Base-by-base conservation (phyloP, 2,888 invertebrate species). In the Aspidiotus destructor region DNA sequence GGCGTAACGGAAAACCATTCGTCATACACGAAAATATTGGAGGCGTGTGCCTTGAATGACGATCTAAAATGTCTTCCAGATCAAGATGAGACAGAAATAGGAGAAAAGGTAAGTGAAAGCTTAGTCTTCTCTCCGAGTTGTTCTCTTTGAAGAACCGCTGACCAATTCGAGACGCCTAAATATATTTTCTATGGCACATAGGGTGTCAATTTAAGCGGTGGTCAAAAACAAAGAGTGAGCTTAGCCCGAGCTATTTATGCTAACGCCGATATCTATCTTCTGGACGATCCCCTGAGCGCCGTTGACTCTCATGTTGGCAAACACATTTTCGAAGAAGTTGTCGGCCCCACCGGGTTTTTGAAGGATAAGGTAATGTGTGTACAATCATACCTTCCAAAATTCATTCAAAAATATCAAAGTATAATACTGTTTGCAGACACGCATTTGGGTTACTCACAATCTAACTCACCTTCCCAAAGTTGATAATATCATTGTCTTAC, bases 31-130 rank as follows among this genome's bases (percentile, higher is more conserved):
- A 83, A 84, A 69, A 86, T 95, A 0, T 83, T 99, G 54, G 88
- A 89, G 71, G 89, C 92, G 0, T 98, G 97, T 78, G 96, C 96
- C 2, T 81, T 99, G 68, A 85, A 84, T 73, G 85, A 92, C 0
- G 98, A 99, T 80, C 85, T 99, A 73, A 89, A 92, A 61, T 93
- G 97, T 79, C 79, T 99, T 52, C 91, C 92, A 0, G 95, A 88
- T n/a, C 95, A 97, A 0, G 98, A 99, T 80, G 84, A 85, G 76
- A 99, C 98, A 0, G 98, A 99, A 81, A 98, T 99, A 73, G 99
- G 99, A 16, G 60, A 60, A 61, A 68, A 68, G n/a, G 68, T 60
- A 53, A 16, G 41, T 41, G 8, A 41, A 16, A n/a, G 16, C 13
- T 62, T 8, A n/a, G n/a, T n/a, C n/a, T n/a, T n/a, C n/a, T n/a